A percentile compares a stretch with the other conserved stretches of the same genome.
phyloP scores from a whole-genome alignment of 2,113 vertebrate genomes.

The Eira barbara region DNA sequence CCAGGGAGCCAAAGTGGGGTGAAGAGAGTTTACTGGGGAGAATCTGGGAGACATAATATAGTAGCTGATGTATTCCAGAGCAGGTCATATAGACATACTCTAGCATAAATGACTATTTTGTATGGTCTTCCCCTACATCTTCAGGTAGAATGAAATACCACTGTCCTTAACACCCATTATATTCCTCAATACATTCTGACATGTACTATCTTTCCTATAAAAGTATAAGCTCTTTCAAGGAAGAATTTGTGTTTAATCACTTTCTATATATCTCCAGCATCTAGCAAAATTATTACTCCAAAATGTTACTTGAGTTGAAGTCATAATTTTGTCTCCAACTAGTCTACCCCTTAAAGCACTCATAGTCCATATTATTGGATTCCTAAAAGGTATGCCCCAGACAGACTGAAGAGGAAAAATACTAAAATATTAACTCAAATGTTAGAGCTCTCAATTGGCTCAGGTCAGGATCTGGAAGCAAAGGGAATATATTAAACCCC shows the following conservation, averaged over 20 bases:
- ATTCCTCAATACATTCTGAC: background rate
- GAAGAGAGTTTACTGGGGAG: background rate
- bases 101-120: background rate
- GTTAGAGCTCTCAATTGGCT: background rate
- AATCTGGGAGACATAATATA: background rate
- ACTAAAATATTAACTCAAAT: background rate
- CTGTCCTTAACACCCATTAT: background rate
- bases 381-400: background rate
- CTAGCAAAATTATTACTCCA: background rate
- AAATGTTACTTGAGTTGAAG: conserved; percentile 44
- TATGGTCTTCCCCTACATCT: background rate
- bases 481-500: background rate
- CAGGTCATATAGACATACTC: background rate
- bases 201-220: background rate
- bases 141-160: background rate
- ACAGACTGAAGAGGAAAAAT: background rate
- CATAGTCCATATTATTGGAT: background rate
- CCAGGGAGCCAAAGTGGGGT: background rate
- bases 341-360: background rate
- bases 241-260: background rate
- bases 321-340: background rate
- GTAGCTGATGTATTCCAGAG: background rate
- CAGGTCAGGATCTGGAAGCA: background rate
- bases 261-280: background rate
- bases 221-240: background rate